Conservation (phyloP, 2,797 vertebrate species). For the Argentina silus region DNA sequence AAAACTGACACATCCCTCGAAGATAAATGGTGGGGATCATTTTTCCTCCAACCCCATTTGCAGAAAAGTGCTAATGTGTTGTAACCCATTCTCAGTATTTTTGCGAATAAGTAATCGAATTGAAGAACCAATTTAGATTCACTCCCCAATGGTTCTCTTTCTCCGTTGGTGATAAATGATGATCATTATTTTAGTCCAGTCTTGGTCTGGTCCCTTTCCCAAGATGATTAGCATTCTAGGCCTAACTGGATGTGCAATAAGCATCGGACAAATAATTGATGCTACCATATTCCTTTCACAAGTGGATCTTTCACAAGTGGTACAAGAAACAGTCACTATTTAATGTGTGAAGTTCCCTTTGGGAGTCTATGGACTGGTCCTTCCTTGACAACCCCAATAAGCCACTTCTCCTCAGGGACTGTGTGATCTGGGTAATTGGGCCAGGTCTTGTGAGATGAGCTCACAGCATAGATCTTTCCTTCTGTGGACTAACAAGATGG, state of each 20-base stretch:
- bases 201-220: conserved; percentile 18
- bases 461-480: neutral
- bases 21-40: neutral
- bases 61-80: conserved; percentile 29
- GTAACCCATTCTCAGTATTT: conserved; percentile 22
- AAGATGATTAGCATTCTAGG: neutral
- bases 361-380: neutral
- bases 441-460: neutral
- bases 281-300: neutral
- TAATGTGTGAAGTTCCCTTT: neutral
- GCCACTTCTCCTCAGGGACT: neutral
- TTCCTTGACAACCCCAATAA: too few relatives aligned
- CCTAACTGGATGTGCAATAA: neutral
- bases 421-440: neutral
- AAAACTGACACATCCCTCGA: neutral
- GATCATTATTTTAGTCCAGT: conserved; percentile 64
- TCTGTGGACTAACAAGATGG: neutral
- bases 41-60: conserved; percentile 18
- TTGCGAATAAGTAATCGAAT: conserved; percentile 42
- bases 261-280: neutral
- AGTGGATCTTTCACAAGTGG: too few relatives aligned
- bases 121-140: conserved; percentile 37
- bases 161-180: conserved; percentile 61
- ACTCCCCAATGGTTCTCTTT: conserved; percentile 46
- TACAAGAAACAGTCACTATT: too few relatives aligned